These are phyloP conservation scores for Metaphire vulgaris DNA, from an alignment of 1,140 invertebrate species.

Conservation along the genomic window DNA sequence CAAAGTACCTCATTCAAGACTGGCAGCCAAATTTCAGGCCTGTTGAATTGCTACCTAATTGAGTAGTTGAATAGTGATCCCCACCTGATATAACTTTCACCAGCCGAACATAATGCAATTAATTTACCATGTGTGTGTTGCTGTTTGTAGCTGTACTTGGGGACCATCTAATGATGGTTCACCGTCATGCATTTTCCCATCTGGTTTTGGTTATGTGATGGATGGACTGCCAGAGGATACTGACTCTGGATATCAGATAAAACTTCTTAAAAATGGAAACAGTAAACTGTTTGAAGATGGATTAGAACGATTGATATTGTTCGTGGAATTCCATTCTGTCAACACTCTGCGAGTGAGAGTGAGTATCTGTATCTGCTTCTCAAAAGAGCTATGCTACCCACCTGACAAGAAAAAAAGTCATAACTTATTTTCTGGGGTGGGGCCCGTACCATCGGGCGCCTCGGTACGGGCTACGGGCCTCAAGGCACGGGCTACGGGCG, in stretches of 20 bases:
- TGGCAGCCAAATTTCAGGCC: too few species aligned
- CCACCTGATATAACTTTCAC: too few species aligned
- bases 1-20: too few species aligned
- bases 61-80: too few species aligned
- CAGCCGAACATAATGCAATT: not conserved
- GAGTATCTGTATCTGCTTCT: not conserved
- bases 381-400: not conserved
- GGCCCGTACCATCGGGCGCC: not conserved
- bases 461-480: not conserved
- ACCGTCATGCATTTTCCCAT: conserved; percentile 30
- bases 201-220: conserved; percentile 31
- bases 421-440: not conserved
- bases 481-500: not conserved
- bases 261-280: not conserved
- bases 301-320: not conserved
- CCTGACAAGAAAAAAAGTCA: not conserved
- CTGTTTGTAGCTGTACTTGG: conserved; percentile 14
- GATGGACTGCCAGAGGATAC: conserved; percentile 22
- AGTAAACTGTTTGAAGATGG: not conserved
- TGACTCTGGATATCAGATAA: conserved; percentile 16
- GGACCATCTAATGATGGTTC: not conserved
- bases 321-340: not conserved
- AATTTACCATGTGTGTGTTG: not conserved
- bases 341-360: not conserved
- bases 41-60: too few species aligned